Conservation (phyloP, 2,797 vertebrate genomes). For the Valencia hispanica region DNA sequence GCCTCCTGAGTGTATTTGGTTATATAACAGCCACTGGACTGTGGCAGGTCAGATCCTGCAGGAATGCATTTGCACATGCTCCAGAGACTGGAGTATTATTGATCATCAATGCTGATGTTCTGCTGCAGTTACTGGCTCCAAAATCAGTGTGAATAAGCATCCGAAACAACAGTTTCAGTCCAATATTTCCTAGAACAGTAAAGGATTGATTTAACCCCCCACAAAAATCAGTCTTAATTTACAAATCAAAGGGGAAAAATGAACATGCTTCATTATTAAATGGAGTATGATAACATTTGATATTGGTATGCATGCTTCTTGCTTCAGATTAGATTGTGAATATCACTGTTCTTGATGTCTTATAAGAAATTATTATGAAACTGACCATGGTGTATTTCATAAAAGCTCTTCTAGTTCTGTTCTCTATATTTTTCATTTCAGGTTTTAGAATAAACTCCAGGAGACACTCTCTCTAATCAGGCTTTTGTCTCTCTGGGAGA, state of each 20-base stretch:
- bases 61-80: slow-evolving; percentile 46
- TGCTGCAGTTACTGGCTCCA: slow-evolving; percentile 20
- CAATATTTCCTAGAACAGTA: slow-evolving; percentile 25
- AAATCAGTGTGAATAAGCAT: slow-evolving; percentile 23
- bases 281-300: background rate
- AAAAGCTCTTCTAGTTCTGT: too few species aligned
- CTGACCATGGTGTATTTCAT: background rate
- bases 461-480: background rate
- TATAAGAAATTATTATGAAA: background rate
- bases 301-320: background rate
- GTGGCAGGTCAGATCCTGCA: slow-evolving; percentile 16
- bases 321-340: background rate
- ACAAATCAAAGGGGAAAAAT: background rate
- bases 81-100: slow-evolving; percentile 47
- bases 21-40: slow-evolving; percentile 44
- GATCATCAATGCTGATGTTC: slow-evolving; percentile 65
- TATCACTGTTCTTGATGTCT: background rate
- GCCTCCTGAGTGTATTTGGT: slow-evolving; percentile 23
- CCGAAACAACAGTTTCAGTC: slow-evolving; percentile 18
- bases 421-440: too few species aligned
- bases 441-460: background rate
- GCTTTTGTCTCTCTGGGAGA: background rate
- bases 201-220: slow-evolving; percentile 7
- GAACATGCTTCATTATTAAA: too few species aligned
- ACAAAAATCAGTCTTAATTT: background rate